Evolutionary conservation across 2,113 vertebrate species (phyloP).

Genomic region (Archocentrus centrarchus): DNA sequence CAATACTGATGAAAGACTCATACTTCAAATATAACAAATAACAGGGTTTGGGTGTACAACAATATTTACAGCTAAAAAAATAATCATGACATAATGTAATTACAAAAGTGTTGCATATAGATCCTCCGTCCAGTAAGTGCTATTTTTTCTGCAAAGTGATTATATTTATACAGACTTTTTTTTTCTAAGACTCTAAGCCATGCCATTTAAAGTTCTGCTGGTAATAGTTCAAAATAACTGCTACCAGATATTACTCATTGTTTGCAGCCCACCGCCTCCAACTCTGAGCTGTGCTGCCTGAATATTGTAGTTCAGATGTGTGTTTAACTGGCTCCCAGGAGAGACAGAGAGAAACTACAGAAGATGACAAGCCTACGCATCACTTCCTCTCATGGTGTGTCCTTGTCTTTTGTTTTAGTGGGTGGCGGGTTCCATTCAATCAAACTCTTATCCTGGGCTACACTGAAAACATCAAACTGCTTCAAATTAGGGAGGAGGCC

Average conservation of each 20-base stretch:
- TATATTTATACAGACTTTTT: not conserved
- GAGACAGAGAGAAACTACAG: constrained; percentile 48
- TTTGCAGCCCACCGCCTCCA: constrained; percentile 59
- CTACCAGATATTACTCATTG: constrained; percentile 57
- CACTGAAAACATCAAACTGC: constrained; percentile 35
- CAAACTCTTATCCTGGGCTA: constrained; percentile 45
- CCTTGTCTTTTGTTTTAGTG: constrained; percentile 64
- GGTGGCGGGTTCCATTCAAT: constrained; percentile 55
- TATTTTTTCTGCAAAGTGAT: not conserved
- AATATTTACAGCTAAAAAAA: not conserved
- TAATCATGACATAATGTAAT: not conserved
- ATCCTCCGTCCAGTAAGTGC: not conserved
- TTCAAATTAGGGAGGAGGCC: constrained; percentile 18
- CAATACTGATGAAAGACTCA: constrained; percentile 12
- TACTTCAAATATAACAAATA: not conserved
- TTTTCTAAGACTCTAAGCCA: not conserved
- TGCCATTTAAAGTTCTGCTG: constrained; percentile 20
- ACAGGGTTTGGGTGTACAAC: not conserved
- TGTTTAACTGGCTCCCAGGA: constrained; percentile 71
- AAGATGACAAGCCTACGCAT: constrained; percentile 69
- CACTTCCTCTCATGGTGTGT: constrained; percentile 63
- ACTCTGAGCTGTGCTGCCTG: constrained; percentile 41
- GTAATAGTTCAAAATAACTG: constrained; percentile 48
- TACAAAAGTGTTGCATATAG: not conserved
- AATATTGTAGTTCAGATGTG: constrained; percentile 52